phyloP scores from a whole-genome alignment of 30 jellyfish, hydroid and myxozoan species.

The Hydractinia echinata region DNA sequence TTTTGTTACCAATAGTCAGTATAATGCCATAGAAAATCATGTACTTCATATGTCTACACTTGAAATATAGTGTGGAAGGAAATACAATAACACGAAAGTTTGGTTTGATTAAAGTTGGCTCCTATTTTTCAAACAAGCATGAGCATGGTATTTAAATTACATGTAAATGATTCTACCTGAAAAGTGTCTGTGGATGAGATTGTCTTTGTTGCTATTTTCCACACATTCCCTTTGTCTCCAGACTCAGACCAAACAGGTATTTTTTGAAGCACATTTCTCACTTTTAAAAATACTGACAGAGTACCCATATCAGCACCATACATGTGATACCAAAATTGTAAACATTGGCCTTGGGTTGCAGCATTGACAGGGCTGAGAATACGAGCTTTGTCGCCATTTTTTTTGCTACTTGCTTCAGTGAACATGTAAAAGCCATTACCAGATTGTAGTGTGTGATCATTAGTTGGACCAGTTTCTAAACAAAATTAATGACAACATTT shows the following conservation, averaged over 20 bases:
- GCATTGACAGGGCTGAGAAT: slow-evolving; percentile 61
- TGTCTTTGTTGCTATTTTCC: slow-evolving; percentile 74
- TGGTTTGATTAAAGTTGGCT: too few relatives aligned
- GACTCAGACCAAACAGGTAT: slow-evolving; percentile 76
- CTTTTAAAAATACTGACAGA: slow-evolving; percentile 40
- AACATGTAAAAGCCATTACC: slow-evolving; percentile 80
- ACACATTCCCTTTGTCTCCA: slow-evolving; percentile 79
- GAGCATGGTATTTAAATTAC: not conserved
- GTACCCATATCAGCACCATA: slow-evolving; percentile 61
- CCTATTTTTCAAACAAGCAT: too few relatives aligned
- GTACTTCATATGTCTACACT: not conserved
- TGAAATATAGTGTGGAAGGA: not conserved
- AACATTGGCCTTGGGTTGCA: slow-evolving; percentile 64
- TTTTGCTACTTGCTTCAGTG: slow-evolving; percentile 78
- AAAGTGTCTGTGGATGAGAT: slow-evolving; percentile 49
- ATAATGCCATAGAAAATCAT: not conserved
- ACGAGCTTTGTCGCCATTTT: slow-evolving; percentile 81
- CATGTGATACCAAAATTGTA: slow-evolving; percentile 90
- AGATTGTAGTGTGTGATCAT: slow-evolving; percentile 71
- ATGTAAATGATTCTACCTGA: slow-evolving; percentile 38
- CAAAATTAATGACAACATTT: not conserved
- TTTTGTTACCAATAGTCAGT: not conserved
- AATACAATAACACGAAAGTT: not conserved
- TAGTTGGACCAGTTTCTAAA: slow-evolving; percentile 72
- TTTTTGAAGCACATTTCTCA: slow-evolving; percentile 38